Base-by-base conservation (phyloP, 2,113 vertebrate species). In the Rhinichthys klamathensis region DNA sequence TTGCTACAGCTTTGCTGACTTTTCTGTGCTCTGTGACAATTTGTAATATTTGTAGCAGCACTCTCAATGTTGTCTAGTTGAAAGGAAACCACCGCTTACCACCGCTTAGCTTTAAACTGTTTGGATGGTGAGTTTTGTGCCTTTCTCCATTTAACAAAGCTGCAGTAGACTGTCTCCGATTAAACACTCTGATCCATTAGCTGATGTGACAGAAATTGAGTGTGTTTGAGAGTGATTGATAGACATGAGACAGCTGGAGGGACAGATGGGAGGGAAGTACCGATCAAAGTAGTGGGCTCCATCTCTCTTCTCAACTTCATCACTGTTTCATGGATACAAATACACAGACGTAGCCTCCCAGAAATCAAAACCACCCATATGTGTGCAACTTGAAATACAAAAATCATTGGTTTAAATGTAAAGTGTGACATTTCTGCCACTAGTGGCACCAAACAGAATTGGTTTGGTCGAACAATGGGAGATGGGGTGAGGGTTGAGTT, bases 161-260 rank as follows among this genome's bases (percentile, higher is more conserved):
- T 41, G 65, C 18, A n/a, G 63, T 38, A n/a, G 63, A 70, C 27
- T 1, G 13, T 56, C 49, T 70, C 80, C 23, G 27, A 72, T 56
- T 56, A 82, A 82, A 81, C 79, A 81, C 44, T 8, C 79, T 69
- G 56, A 80, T 80, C 46, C 76, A 44, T 46, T 44, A 35, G 65
- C 63, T 73, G 70, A 84, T 81, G 25, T 73, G 86, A 60, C 73
- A 54, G 63, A 72, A 83, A 72, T 49, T 58, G 81, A 73, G 80
- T 35, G 54, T 27, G 46, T n/a, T 75, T 63, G 44, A 35, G n/a
- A 80, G 77, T 80, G 77, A 91, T 84, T 80, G 87, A 89, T 89
- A 84, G 86, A 88, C 75, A 86, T 83, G 11, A 72, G 89, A 84
- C 91, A 92, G 86, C 90, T 90, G 92, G 88, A 85, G 63, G 85